phyloP scores from a whole-genome alignment of 2,113 vertebrate species.

The Copsychus sechellarum region DNA sequence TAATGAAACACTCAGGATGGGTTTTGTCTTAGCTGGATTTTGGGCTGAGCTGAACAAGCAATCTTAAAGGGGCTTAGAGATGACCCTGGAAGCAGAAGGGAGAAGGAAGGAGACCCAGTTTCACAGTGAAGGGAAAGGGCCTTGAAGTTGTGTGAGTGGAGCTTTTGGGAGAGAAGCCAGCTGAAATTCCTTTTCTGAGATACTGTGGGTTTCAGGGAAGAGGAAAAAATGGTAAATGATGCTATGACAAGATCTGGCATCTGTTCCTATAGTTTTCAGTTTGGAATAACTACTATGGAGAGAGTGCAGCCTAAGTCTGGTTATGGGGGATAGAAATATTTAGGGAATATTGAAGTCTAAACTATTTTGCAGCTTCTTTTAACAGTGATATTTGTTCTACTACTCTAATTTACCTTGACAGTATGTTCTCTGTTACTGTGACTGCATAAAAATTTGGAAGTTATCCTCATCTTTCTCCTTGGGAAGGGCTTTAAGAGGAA shows the following conservation, averaged over 20 bases:
- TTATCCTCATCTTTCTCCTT: slow-evolving; percentile 19
- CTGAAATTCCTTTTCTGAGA: background rate
- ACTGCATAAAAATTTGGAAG: background rate
- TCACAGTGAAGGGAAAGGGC: background rate
- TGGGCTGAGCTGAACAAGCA: slow-evolving; percentile 80
- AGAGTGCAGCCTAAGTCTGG: background rate
- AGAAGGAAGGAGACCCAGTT: background rate
- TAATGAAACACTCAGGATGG: slow-evolving; percentile 82
- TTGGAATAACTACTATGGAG: background rate
- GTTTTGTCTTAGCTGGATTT: slow-evolving; percentile 92
- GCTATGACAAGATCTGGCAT: background rate
- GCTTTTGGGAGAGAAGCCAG: background rate
- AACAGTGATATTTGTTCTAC: background rate
- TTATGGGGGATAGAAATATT: background rate
- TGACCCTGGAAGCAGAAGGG: slow-evolving; percentile 74
- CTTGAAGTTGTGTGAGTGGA: background rate
- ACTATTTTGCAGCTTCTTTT: background rate
- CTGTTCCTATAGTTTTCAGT: background rate
- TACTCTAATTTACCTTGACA: background rate
- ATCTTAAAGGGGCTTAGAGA: slow-evolving; percentile 79
- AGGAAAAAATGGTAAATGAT: background rate
- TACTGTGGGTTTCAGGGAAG: background rate
- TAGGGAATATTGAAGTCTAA: background rate
- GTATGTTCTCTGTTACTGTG: background rate
- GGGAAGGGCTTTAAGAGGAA: slow-evolving; percentile 30